phyloP scores from a whole-genome alignment of 1,140 invertebrate species.

The Caenorhabditis brenneri region DNA sequence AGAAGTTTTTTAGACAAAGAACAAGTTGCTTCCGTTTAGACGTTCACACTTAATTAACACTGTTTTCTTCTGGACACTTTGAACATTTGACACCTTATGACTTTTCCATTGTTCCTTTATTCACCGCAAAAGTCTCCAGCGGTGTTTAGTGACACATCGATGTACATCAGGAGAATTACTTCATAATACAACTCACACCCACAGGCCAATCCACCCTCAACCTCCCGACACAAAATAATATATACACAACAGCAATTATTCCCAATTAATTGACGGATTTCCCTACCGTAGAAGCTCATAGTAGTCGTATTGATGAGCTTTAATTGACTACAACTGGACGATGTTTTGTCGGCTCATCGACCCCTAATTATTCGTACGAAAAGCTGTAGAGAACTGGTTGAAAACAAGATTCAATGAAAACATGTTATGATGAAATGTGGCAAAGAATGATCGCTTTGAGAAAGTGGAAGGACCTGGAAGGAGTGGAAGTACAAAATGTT shows the following conservation, averaged over 20 bases:
- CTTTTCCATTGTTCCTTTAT: background rate
- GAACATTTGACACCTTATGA: conserved; percentile 39
- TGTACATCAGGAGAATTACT: background rate
- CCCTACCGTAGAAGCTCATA: background rate
- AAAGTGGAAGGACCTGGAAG: background rate
- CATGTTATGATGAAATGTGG: background rate
- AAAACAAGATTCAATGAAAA: conserved; percentile 35
- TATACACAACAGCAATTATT: conserved; percentile 33
- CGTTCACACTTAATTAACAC: conserved; percentile 16
- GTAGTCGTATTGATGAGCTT: background rate
- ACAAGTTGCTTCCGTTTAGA: conserved; percentile 21
- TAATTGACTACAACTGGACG: background rate
- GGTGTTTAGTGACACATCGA: background rate
- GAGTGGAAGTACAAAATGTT: too few relatives aligned
- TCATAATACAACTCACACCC: background rate
- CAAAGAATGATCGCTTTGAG: background rate
- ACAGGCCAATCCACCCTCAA: background rate
- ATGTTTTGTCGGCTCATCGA: conserved; percentile 38
- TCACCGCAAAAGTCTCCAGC: conserved; percentile 11
- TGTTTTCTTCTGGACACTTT: background rate
- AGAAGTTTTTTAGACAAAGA: background rate
- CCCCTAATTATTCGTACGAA: conserved; percentile 29
- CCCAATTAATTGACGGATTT: conserved; percentile 31
- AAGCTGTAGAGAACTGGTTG: background rate
- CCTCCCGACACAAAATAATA: background rate